Percentiles rank a stretch among this genome's conserved stretches.
Conservation (phyloP, 1,140 invertebrate species). For the Pararge aegeria region DNA sequence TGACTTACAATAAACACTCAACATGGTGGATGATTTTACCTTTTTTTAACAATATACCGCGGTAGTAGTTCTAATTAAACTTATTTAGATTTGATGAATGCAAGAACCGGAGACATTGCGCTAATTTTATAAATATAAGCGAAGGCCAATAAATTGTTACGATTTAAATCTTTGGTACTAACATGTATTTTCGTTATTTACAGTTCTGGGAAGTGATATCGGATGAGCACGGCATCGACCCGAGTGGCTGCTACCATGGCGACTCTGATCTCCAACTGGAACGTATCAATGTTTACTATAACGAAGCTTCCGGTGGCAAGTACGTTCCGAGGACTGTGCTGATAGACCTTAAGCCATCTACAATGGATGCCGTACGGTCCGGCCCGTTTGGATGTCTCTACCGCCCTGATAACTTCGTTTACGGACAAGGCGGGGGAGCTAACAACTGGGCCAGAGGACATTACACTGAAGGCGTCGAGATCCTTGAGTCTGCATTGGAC, state of each 20-base stretch:
- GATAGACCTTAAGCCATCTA: conserved; percentile 92
- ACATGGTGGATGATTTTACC: too few relatives aligned
- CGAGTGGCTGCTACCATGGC: conserved; percentile 89
- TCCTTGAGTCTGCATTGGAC: conserved; percentile 93
- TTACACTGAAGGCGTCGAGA: conserved; percentile 95
- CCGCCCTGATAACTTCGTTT: conserved; percentile 92
- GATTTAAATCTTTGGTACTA: neutral
- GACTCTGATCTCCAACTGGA: conserved; percentile 92
- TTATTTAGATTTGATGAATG: too few relatives aligned
- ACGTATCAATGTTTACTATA: conserved; percentile 93
- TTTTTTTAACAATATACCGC: too few relatives aligned
- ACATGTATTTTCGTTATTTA: conserved; percentile 1
- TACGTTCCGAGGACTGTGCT: conserved; percentile 94
- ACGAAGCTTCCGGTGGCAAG: conserved; percentile 90
- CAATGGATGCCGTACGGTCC: conserved; percentile 88
- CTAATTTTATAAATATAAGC: too few relatives aligned
- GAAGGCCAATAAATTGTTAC: too few relatives aligned
- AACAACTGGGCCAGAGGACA: conserved; percentile 95
- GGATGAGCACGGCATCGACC: conserved; percentile 94
- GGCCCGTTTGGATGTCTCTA: conserved; percentile 92
- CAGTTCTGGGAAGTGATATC: conserved; percentile 84
- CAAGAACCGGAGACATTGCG: too few relatives aligned
- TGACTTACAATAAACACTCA: too few relatives aligned
- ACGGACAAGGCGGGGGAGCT: conserved; percentile 83
- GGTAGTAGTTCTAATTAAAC: too few relatives aligned